Conservation (phyloP, 2,797 vertebrate species). For the Orestias chungarensis region DNA sequence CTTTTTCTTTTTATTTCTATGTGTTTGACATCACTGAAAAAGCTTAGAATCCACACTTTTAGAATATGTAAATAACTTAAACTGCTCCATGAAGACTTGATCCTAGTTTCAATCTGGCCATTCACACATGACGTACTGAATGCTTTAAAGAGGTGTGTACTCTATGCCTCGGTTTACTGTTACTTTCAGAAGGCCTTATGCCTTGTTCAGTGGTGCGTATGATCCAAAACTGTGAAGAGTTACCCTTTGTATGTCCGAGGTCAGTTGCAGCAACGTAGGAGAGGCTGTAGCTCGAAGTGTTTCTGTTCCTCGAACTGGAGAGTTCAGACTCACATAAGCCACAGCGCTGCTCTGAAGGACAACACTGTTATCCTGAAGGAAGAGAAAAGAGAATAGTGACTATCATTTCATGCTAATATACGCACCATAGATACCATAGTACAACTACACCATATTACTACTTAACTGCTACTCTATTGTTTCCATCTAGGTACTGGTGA, state of each 20-base stretch:
- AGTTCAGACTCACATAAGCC: slow-evolving; percentile 88
- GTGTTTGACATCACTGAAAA: too few species aligned
- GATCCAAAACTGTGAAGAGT: not conserved
- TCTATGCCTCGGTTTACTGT: not conserved
- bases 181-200: not conserved
- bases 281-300: slow-evolving; percentile 85
- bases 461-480: too few species aligned
- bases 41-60: too few species aligned
- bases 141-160: too few species aligned
- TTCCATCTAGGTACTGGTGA: not conserved
- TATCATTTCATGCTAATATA: not conserved
- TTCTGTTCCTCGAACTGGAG: slow-evolving; percentile 83
- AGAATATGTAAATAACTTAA: too few species aligned
- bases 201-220: not conserved
- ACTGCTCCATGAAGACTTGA: too few species aligned
- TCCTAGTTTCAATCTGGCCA: too few species aligned
- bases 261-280: slow-evolving; percentile 88
- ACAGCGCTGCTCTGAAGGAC: slow-evolving; percentile 88
- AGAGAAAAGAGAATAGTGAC: slow-evolving; percentile 18
- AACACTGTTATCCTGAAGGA: slow-evolving; percentile 85
- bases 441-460: too few species aligned
- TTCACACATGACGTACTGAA: too few species aligned
- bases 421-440: too few species aligned
- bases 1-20: too few species aligned
- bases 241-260: slow-evolving; percentile 82